phyloP scores from a whole-genome alignment of 2,113 vertebrate genomes.

The Semnornis frantzii region DNA sequence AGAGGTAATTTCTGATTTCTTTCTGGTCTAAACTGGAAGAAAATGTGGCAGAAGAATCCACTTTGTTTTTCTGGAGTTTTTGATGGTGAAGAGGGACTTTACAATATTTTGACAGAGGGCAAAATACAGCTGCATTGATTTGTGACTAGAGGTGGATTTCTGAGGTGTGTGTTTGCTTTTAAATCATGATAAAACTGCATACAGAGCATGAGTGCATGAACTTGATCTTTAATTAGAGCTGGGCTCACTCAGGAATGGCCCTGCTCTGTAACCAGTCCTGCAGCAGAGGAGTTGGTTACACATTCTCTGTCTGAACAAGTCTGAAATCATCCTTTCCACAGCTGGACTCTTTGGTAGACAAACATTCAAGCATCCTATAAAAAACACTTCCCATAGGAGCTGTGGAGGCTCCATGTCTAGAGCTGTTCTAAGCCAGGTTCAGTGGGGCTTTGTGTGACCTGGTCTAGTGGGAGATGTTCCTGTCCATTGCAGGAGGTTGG shows the following conservation, averaged over 20 bases:
- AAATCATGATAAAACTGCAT: not conserved
- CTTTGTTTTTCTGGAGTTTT: not conserved
- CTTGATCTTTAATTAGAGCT: not conserved
- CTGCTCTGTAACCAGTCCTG: not conserved
- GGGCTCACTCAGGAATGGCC: not conserved
- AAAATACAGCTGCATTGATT: not conserved
- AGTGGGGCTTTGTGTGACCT: no score
- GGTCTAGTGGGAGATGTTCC: no score
- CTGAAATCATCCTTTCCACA: not conserved
- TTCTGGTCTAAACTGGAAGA: slow-evolving; percentile 25
- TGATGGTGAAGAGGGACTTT: not conserved
- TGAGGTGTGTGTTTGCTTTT: not conserved
- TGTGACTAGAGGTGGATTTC: not conserved
- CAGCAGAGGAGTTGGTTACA: not conserved
- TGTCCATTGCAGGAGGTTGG: no score
- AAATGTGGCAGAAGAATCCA: slow-evolving; percentile 14
- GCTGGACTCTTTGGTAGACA: not conserved
- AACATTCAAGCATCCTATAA: not conserved
- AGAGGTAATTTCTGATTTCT: slow-evolving; percentile 45
- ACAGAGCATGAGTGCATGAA: not conserved
- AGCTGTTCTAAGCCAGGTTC: no score
- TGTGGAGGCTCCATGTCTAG: no score
- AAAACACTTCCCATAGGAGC: no score
- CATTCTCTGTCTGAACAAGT: fast-evolving
- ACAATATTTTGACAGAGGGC: not conserved